phyloP scores from a whole-genome alignment of 2,888 invertebrate species.

The Tetanocera ferruginea region DNA sequence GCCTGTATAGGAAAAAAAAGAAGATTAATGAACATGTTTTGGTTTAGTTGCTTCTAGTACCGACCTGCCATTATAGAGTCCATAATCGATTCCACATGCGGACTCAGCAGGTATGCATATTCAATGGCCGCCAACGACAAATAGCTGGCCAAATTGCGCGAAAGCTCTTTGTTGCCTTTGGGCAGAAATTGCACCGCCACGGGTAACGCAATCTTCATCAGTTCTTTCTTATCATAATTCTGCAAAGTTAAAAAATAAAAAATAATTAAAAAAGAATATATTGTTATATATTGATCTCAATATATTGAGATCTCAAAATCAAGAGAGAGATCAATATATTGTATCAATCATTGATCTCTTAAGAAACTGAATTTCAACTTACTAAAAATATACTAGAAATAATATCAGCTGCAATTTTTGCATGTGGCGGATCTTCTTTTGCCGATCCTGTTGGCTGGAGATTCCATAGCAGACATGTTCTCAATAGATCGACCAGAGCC shows the following conservation, averaged over 20 bases:
- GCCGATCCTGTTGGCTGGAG: conserved; percentile 79
- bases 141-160: conserved; percentile 91
- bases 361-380: conserved; percentile 59
- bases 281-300: no score
- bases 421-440: conserved; percentile 94
- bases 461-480: conserved; percentile 91
- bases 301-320: no score
- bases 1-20: conserved; percentile 72
- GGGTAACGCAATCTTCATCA: conserved; percentile 79
- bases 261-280: no score
- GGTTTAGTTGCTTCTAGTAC: neutral
- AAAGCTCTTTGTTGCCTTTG: conserved; percentile 90
- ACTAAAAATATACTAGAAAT: conserved; percentile 95
- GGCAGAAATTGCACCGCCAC: conserved; percentile 92
- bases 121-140: conserved; percentile 92
- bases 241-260: conserved; percentile 57
- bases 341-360: no score
- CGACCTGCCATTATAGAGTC: conserved; percentile 89
- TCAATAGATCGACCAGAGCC: conserved; percentile 85
- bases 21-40: neutral
- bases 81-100: conserved; percentile 90
- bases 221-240: conserved; percentile 75
- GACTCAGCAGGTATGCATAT: conserved; percentile 86
- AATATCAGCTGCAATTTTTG: conserved; percentile 95
- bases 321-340: no score